These are phyloP conservation scores for Lepidochitona cinerea DNA, from an alignment of 2,888 invertebrate genomes.

Conservation along the genomic window DNA sequence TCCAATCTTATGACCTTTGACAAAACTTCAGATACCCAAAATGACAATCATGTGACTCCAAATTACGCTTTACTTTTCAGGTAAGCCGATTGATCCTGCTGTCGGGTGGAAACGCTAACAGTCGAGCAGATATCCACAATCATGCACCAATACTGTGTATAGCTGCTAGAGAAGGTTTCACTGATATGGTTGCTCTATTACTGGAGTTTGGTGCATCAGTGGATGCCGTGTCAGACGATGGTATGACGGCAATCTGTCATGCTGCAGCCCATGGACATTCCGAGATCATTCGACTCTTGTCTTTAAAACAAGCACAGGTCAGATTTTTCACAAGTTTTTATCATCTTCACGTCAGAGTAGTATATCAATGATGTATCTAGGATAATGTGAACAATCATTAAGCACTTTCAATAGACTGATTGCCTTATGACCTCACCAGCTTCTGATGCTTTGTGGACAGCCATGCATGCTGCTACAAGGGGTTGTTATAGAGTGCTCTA, in stretches of 20 bases:
- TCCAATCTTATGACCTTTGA: too few relatives aligned
- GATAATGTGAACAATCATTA: too few relatives aligned
- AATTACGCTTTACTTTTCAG: slow-evolving; percentile 64
- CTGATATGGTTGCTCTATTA: slow-evolving; percentile 91
- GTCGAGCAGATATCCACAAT: slow-evolving; percentile 79
- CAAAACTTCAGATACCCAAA: too few relatives aligned
- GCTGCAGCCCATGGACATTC: slow-evolving; percentile 91
- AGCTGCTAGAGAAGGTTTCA: slow-evolving; percentile 91
- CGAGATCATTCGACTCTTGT: slow-evolving; percentile 79
- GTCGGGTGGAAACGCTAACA: slow-evolving; percentile 90
- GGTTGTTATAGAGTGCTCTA: too few relatives aligned
- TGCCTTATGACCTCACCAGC: too few relatives aligned
- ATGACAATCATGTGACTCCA: too few relatives aligned
- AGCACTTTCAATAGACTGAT: too few relatives aligned
- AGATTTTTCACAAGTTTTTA: not conserved
- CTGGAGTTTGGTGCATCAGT: slow-evolving; percentile 93
- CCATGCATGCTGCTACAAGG: too few relatives aligned
- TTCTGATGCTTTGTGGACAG: too few relatives aligned
- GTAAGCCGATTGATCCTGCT: slow-evolving; percentile 90
- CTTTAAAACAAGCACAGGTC: slow-evolving; percentile 71
- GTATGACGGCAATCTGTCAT: slow-evolving; percentile 88
- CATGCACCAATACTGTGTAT: slow-evolving; percentile 84
- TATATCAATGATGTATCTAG: too few relatives aligned
- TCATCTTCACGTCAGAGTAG: not conserved
- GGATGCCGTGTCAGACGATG: slow-evolving; percentile 87